These are phyloP conservation scores for Boloria euphrosyne DNA, from an alignment of 2,888 invertebrate genomes.

Conservation along the genomic window DNA sequence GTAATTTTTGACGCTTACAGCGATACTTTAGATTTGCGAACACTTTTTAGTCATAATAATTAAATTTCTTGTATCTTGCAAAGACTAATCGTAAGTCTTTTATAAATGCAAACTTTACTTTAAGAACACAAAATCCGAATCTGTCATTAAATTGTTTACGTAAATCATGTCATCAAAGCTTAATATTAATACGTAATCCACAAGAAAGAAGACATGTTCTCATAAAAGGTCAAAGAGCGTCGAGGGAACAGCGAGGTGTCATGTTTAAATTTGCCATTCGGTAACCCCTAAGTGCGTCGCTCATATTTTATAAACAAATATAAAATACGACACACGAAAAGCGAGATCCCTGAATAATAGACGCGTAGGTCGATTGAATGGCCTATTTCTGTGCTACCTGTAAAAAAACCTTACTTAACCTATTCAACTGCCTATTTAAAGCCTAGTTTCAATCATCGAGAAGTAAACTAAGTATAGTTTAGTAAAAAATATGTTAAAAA, in stretches of 20 bases:
- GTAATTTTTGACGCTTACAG: too few species aligned
- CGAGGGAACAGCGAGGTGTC: constrained; percentile 41
- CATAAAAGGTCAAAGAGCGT: constrained; percentile 23
- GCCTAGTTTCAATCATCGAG: too few species aligned
- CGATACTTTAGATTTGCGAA: too few species aligned
- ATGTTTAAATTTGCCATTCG: constrained; percentile 72
- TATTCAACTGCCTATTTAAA: neutral
- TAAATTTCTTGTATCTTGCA: too few species aligned
- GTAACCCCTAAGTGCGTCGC: constrained; percentile 26
- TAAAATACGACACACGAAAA: constrained; percentile 36
- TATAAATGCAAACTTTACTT: too few species aligned
- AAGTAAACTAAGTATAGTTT: too few species aligned
- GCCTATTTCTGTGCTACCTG: neutral
- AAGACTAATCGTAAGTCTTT: too few species aligned
- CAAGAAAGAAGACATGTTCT: constrained; percentile 18
- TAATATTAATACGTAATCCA: constrained; percentile 22
- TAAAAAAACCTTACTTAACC: neutral
- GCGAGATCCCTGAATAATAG: constrained; percentile 25
- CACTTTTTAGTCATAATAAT: too few species aligned
- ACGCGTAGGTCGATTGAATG: constrained; percentile 3
- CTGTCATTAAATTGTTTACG: constrained; percentile 1
- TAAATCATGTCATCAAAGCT: constrained; percentile 8
- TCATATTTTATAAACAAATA: constrained; percentile 43
- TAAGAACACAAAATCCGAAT: neutral
- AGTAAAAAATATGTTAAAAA: too few species aligned